Base-by-base conservation (phyloP, 2,113 vertebrate species). In the Cheirogaleus medius region DNA sequence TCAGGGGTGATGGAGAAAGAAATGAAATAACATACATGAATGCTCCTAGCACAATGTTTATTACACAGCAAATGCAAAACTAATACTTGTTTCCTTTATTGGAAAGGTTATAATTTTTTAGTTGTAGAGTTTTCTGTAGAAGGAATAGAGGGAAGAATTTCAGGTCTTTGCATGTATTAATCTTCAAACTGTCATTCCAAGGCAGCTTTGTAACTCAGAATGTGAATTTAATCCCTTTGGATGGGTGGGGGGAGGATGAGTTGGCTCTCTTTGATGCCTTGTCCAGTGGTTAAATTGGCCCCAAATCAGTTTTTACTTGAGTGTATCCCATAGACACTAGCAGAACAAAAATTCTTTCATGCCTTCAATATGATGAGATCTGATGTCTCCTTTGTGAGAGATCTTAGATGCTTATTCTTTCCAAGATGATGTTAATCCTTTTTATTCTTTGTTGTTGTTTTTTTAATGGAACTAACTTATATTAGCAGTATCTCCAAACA, bases 261-360 rank as follows among this genome's bases (percentile, higher is more conserved):
- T 21, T 56, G 3, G 13, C 94, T 47, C 9, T 66, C 63, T 91
- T 85, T 42, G 20, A 73, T 58, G 29, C 37, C 49, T 69, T 76
- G 3, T 68, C 91, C n/a, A 81, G 15, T 58, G 32, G 13, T 58
- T 25, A 0, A 84, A n/a, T 86, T 83, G 44, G 11, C 9, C 49
- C 42, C 68, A 78, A 82, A 96, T 77, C 49, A 68, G 5, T 81
- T 91, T 90, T 94, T 25, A 85, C 9, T 73, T 93, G 12, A 78
- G 13, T 39, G 34, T 71, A 17, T 78, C 47, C 42, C 17, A 88
- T 18, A 56, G 44, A 20, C 69, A 80, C 14, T 5, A 92, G 23
- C 25, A 88, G 39, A 37, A 18, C 39, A 39, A 52, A 34, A 39
- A 29, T 4, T 60, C 39, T 87, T 64, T 34, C 39, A 32, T n/a